Evolutionary conservation across 2,888 invertebrate species (phyloP), one percentile per base, ranked within the genome.

Genomic region (Exocentrus adspersus): DNA sequence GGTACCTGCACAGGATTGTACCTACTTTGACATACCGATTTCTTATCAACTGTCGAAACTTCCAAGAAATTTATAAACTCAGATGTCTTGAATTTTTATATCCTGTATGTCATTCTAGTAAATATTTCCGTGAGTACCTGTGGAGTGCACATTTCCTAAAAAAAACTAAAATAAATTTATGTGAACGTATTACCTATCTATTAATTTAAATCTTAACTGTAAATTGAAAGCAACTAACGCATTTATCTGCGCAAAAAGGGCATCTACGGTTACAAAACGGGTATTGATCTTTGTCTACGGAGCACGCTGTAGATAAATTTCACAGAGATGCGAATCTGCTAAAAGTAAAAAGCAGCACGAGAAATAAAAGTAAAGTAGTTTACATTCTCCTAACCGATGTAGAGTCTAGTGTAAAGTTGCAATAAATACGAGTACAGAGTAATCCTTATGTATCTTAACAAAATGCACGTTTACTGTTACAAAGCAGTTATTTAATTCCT

Each of bases 401-500:
- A 54, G 28, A 28, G 43, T 17, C 21, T 41, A 68, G 65, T 56
- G 52, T 41, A n/a, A 41, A 20, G 20, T 37, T n/a, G 46, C 54
- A 30, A 61, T 54, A 61, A 54, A 61, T 53, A 61, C 52, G 16
- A 24, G 21, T 10, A 28, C 17, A 43, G 19, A 51, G 57, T 59
- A 63, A 62, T 57, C 63, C 61, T 60, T 62, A 65, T 65, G 63
- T 58, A 65, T 61, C 61, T 60, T 48, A 58, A 62, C 67, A 63
- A 61, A 65, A 64, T 57, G 60, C 48, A 57, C 62, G 69, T 72
- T 71, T 69, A 70, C 70, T 66, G 62, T 70, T 72, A 72, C 72
- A 73, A 72, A 72, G 72, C 70, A 64, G 64, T 67, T 67, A 72
- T 67, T 76, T 73, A 75, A 75, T 73, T 76, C 73, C 70, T 70